Evolutionary conservation across 2,797 vertebrate species (phyloP), one percentile per base, ranked within the genome.

Genomic region (Enteromius fasciolatus): DNA sequence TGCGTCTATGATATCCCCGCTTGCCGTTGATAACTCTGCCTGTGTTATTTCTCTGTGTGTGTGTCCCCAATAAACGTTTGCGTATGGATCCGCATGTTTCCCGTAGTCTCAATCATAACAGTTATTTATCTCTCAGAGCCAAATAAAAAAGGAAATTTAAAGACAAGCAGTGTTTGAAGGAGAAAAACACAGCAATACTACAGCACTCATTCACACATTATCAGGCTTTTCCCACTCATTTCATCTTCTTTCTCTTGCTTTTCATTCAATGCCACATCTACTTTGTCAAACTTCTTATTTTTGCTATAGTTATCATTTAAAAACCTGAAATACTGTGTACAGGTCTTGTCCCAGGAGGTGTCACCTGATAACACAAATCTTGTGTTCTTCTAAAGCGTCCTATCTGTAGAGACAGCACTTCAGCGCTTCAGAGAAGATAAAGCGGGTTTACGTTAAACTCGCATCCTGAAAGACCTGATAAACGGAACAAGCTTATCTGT

Each of bases 401-500:
- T 75, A 75, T 75, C 72, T 23, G 72, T 57, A 39, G 12, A 75
- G 50, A 57, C 50, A 57, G 72, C 50, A 66, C 46, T 78, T 36
- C 75, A 64, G 59, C 11, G 31, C 18, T 50, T 67, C 63, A 68
- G 23, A 79, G 50, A 57, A 69, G 77, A 79, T 79, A 69, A 79
- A 69, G 41, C 15, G 18, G 48, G 50, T 69, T 69, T 28, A 44
- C 20, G 31, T 57, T 57, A 25, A 54, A 57, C 64, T 11, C 52
- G 33, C 17, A 79, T 57, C 39, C 66, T 69, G n/a, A 79, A 57
- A 68, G 9, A 28, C n/a, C 23, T 28, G 66, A 79, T 79, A 57
- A 79, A 79, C 8, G 3, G 17, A 44, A 79, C 66, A 79, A 57
- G 36, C 64, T 57, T 69, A 79, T 79, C 77, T 69, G 77, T 68